phyloP scores from a whole-genome alignment of 2,113 vertebrate species.

The Romanogobio albipinnatus region DNA sequence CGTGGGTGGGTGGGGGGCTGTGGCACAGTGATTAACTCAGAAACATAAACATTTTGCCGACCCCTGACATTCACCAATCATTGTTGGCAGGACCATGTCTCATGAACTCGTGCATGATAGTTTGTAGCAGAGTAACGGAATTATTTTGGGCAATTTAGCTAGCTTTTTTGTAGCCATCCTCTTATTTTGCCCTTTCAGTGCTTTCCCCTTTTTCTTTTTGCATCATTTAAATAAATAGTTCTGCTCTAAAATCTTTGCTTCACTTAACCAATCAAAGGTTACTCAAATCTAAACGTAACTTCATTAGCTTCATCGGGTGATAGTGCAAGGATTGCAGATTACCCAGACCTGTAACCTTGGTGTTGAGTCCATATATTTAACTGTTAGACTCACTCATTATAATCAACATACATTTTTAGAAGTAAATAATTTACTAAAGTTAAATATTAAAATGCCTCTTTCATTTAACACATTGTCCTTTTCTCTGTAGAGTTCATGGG shows the following conservation, averaged over 20 bases:
- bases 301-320: neutral
- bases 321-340: too few relatives aligned
- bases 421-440: neutral
- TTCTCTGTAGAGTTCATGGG: neutral
- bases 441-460: neutral
- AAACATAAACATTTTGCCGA: too few relatives aligned
- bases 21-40: too few relatives aligned
- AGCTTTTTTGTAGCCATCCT: neutral
- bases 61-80: too few relatives aligned
- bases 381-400: neutral
- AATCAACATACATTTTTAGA: neutral
- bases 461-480: neutral
- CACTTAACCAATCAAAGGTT: neutral
- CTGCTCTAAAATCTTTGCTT: neutral
- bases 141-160: neutral
- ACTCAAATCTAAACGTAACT: too few relatives aligned
- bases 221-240: neutral
- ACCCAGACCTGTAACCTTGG: too few relatives aligned
- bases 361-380: neutral
- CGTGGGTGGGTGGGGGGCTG: too few relatives aligned
- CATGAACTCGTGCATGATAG: neutral
- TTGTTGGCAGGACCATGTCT: too few relatives aligned
- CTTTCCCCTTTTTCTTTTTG: neutral
- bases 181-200: neutral
- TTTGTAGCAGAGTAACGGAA: neutral